Evolutionary conservation across 2,797 vertebrate genomes (phyloP).

Genomic region (Miichthys miiuy): DNA sequence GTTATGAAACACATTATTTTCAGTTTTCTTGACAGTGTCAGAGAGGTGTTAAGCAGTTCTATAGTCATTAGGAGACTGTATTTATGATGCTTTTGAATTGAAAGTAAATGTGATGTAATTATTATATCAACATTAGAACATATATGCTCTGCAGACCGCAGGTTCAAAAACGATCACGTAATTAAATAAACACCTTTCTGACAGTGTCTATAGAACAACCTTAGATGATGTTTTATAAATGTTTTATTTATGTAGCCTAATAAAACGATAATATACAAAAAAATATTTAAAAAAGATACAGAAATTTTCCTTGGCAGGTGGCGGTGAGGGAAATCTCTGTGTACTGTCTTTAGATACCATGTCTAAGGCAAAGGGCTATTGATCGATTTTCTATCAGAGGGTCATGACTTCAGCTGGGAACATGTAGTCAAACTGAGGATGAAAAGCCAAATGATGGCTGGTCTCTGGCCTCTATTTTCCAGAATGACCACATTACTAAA

Average conservation of each 20-base stretch:
- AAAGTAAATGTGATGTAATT: background rate
- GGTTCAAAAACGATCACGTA: background rate
- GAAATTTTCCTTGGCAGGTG: conserved; percentile 51
- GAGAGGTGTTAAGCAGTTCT: background rate
- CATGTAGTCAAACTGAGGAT: conserved; percentile 56
- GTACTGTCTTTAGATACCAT: conserved; percentile 55
- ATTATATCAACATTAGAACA: background rate
- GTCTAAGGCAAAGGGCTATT: conserved; percentile 67
- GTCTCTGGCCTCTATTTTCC: conserved; percentile 50
- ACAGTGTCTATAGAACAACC: conserved; percentile 3
- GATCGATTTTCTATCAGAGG: conserved; percentile 77
- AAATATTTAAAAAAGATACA: background rate
- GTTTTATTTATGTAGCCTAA: background rate
- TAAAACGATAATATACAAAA: conserved; percentile 31
- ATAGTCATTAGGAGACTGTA: background rate
- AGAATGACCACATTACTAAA: conserved; percentile 42
- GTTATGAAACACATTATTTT: conserved; percentile 1
- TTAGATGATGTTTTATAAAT: background rate
- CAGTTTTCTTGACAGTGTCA: background rate
- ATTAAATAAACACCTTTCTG: conserved; percentile 1
- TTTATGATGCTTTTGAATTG: background rate
- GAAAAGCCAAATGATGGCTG: conserved; percentile 56
- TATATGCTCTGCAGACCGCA: background rate
- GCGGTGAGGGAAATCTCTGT: conserved; percentile 56
- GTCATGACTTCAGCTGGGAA: conserved; percentile 63